These are phyloP conservation scores for Schizothorax lantsangensis DNA, from an alignment of 2,797 vertebrate genomes.

Conservation along the genomic window DNA sequence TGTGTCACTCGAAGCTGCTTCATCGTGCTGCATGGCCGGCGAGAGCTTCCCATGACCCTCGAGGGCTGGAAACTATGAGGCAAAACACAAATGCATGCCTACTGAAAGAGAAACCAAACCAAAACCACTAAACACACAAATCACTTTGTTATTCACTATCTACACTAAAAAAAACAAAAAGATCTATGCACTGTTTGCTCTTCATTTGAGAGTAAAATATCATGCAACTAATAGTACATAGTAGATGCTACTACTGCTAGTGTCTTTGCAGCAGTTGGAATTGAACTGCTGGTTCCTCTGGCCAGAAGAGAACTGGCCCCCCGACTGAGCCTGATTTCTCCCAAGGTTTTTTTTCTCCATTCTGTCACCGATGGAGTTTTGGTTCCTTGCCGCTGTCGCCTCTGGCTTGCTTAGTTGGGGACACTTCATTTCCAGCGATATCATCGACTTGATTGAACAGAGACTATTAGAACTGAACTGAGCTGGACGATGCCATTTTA, in stretches of 20 bases:
- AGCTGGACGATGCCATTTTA: no score
- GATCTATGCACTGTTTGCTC: neutral
- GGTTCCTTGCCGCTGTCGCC: no score
- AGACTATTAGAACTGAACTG: no score
- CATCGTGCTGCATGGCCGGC: neutral
- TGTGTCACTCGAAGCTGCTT: slow-evolving; percentile 49
- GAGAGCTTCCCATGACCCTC: slow-evolving; percentile 27
- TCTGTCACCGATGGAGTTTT: no score
- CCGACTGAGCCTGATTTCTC: no score
- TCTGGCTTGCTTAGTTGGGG: no score
- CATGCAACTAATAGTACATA: neutral
- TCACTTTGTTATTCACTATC: neutral
- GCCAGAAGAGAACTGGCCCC: no score
- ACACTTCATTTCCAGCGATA: no score
- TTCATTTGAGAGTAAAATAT: slow-evolving; percentile 3
- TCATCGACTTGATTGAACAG: no score
- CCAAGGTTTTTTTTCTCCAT: no score
- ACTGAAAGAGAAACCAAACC: slow-evolving; percentile 22
- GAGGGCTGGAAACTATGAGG: slow-evolving; percentile 33
- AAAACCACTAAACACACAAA: slow-evolving; percentile 17
- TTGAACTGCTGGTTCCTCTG: no score
- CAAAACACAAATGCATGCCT: neutral
- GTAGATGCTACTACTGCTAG: neutral
- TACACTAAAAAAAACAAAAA: neutral
- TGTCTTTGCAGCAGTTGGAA: no score